These are phyloP conservation scores for Myiothlypis chrysogaster DNA, from an alignment of 2,797 vertebrate genomes.

Conservation along the genomic window DNA sequence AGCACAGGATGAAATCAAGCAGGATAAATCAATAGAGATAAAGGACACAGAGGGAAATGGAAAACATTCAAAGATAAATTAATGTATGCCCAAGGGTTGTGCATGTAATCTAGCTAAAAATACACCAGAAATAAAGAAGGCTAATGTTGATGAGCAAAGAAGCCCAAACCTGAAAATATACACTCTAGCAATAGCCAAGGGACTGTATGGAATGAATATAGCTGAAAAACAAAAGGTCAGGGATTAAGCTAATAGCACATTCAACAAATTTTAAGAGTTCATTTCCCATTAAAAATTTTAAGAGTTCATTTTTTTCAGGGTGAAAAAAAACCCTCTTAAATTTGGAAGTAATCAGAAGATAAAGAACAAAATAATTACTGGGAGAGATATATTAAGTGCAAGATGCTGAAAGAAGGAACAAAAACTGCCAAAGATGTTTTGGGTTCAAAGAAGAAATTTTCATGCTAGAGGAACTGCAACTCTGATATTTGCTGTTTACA, in stretches of 20 bases:
- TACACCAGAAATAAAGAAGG: conserved; percentile 66
- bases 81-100: conserved; percentile 76
- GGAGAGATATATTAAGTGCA: neutral
- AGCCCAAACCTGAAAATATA: conserved; percentile 8
- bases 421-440: neutral
- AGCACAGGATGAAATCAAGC: conserved; percentile 71
- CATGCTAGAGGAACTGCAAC: neutral
- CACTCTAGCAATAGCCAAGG: neutral
- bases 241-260: neutral
- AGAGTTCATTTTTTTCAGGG: too few species aligned
- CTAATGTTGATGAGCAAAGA: conserved; percentile 60
- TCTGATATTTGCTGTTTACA: neutral
- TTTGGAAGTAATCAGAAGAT: neutral
- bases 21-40: conserved; percentile 76
- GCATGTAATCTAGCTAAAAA: conserved; percentile 76
- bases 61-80: conserved; percentile 78
- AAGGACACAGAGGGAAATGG: conserved; percentile 76
- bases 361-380: conserved; percentile 46
- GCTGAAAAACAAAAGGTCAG: neutral
- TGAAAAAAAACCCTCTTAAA: neutral
- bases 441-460: neutral
- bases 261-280: neutral
- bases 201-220: neutral
- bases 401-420: neutral
- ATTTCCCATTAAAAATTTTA: neutral